Evolutionary conservation across 2,888 invertebrate species (phyloP).

Genomic region (Drosophila mimica): DNA sequence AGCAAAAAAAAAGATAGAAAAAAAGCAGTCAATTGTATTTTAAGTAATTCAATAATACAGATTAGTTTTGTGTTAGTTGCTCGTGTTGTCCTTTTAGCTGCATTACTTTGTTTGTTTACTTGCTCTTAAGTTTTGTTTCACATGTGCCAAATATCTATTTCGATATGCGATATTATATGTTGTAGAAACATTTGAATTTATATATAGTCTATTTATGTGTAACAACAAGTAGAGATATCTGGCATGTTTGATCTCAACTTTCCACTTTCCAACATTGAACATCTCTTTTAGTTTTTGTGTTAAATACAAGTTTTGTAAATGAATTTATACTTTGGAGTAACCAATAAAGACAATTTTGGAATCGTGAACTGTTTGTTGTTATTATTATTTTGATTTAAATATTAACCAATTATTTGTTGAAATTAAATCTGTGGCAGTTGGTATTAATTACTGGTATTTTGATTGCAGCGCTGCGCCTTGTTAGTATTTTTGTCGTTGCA

Average conservation of each 20-base stretch:
- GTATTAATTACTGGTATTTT: neutral
- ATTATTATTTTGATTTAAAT: neutral
- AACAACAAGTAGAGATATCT: constrained; percentile 24
- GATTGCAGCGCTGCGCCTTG: neutral
- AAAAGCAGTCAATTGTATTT: constrained; percentile 23
- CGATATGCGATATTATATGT: neutral
- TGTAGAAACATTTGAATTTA: constrained; percentile 19
- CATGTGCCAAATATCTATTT: constrained; percentile 45
- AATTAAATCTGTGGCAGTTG: neutral
- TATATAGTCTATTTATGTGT: constrained; percentile 14
- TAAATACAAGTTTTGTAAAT: constrained; percentile 10
- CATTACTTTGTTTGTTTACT: constrained; percentile 4
- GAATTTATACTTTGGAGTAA: constrained; percentile 16
- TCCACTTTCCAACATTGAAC: constrained; percentile 10
- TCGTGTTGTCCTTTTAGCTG: constrained; percentile 12
- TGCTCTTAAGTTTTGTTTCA: constrained; percentile 40
- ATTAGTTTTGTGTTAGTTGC: constrained; percentile 14
- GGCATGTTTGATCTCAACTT: constrained; percentile 53
- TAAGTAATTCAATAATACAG: constrained; percentile 21
- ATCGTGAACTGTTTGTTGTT: neutral
- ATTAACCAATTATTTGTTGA: neutral
- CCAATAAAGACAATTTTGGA: constrained; percentile 40
- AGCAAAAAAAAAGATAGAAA: neutral
- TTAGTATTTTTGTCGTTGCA: neutral
- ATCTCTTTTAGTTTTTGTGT: constrained; percentile 17